phyloP scores from a whole-genome alignment of 1,140 invertebrate genomes.

The Aphelinus atriplicis region DNA sequence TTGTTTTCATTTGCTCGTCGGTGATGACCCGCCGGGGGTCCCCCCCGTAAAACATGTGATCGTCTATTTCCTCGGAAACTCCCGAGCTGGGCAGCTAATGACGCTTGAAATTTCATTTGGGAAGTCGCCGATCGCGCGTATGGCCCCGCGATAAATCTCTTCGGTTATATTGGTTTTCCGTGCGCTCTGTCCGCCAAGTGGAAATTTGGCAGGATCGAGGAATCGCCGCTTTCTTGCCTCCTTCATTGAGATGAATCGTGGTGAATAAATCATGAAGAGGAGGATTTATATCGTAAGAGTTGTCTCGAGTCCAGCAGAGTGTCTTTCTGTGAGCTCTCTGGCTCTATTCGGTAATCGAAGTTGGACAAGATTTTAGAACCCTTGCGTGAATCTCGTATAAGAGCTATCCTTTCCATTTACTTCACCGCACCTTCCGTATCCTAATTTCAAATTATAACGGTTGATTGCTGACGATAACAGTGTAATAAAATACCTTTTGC shows the following conservation, averaged over 20 bases:
- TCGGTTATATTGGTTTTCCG: background rate
- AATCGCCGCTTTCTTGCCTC: background rate
- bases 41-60: too few relatives aligned
- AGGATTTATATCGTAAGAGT: too few relatives aligned
- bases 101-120: constrained; percentile 35
- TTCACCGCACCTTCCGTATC: too few relatives aligned
- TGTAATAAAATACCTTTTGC: background rate
- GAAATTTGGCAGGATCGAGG: background rate
- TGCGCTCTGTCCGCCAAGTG: background rate
- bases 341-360: background rate
- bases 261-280: too few relatives aligned
- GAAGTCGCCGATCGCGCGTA: background rate
- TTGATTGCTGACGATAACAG: too few relatives aligned
- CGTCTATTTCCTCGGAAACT: too few relatives aligned
- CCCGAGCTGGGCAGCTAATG: background rate
- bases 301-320: too few relatives aligned
- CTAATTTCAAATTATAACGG: too few relatives aligned
- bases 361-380: background rate
- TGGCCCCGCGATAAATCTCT: constrained; percentile 12
- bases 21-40: too few relatives aligned
- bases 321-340: too few relatives aligned
- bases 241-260: background rate
- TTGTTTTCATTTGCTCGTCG: too few relatives aligned
- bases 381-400: background rate
- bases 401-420: too few relatives aligned